Evolutionary conservation across 2,888 invertebrate genomes (phyloP), one percentile per base, ranked within the genome.

Genomic region (Ectemnius continuus): DNA sequence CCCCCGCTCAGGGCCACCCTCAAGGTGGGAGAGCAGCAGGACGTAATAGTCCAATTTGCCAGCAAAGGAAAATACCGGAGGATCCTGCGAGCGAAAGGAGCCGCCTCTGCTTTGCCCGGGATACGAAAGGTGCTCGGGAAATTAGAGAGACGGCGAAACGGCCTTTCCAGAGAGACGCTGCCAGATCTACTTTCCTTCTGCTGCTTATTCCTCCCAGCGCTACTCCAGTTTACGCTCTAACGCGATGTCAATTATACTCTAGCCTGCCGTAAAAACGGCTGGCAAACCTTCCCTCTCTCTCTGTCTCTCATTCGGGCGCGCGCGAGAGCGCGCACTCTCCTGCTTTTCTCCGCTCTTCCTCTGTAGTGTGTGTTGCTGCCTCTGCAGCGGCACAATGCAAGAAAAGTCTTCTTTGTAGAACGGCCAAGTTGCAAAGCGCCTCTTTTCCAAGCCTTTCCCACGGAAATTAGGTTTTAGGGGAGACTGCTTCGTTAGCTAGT

Each of bases 21-120:
- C 45, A 67, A 79, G 75, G 75, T 75, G 72, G 65, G 36, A 67
- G 68, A 58, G 78, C 79, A 36, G 36, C 73, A 78, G 70, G 73
- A 67, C 79, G 87, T 86, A 86, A 89, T 87, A 87, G 87, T 88
- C 87, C 88, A 88, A 89, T 89, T 88, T 88, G 82, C 79, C 75
- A 78, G 85, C 82, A 88, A 88, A 87, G 85, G 84, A 87, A 89
- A 87, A 88, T 86, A 84, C 81, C 77, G 76, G 78, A 83, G 82
- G 78, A 83, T 84, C 67, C 79, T 73, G 48, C 56, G 36, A 70
- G 81, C 69, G 70, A 83, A 80, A 80, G 75, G 76, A 52, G 52
- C 52, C 36, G 52, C 16, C n/a, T 52, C 52, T 52, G 14, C 52
- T 16, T 52, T 52, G 52, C 52, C 16, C 16, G 52, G n/a, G 36